Conservation (phyloP, 2,888 invertebrate genomes). For the Fragum fragum region DNA sequence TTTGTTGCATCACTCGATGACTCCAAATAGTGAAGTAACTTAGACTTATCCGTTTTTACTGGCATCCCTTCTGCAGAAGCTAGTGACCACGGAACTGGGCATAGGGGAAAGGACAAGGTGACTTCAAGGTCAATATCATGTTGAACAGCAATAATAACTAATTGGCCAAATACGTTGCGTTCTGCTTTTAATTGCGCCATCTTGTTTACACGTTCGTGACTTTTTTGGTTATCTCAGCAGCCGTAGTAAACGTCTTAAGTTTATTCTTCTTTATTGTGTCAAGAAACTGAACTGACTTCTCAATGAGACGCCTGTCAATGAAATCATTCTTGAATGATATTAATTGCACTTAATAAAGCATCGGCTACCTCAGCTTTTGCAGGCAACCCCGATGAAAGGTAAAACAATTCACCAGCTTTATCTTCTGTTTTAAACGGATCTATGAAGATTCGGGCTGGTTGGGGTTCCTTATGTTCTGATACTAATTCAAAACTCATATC, state of each 20-base stretch:
- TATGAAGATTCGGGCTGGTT: constrained; percentile 36
- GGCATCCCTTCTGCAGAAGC: constrained; percentile 63
- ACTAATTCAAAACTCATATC: constrained; percentile 26
- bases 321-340: constrained; percentile 41
- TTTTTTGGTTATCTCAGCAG: constrained; percentile 16
- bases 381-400: constrained; percentile 56
- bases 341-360: constrained; percentile 34
- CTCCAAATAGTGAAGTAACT: constrained; percentile 36
- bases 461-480: constrained; percentile 30
- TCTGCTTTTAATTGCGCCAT: constrained; percentile 50
- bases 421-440: constrained; percentile 34
- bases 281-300: constrained; percentile 42
- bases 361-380: constrained; percentile 37
- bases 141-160: constrained; percentile 37
- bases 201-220: constrained; percentile 44
- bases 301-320: constrained; percentile 37
- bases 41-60: constrained; percentile 55
- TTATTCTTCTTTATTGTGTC: constrained; percentile 47
- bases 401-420: constrained; percentile 41
- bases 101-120: constrained; percentile 49
- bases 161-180: constrained; percentile 50
- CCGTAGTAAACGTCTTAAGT: constrained; percentile 53
- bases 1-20: background rate
- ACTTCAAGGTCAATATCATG: constrained; percentile 54
- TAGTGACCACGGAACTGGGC: constrained; percentile 55